Evolutionary conservation across 2,797 vertebrate species (phyloP), one percentile per base, ranked within the genome.

Genomic region (Coracias cyanogaster): DNA sequence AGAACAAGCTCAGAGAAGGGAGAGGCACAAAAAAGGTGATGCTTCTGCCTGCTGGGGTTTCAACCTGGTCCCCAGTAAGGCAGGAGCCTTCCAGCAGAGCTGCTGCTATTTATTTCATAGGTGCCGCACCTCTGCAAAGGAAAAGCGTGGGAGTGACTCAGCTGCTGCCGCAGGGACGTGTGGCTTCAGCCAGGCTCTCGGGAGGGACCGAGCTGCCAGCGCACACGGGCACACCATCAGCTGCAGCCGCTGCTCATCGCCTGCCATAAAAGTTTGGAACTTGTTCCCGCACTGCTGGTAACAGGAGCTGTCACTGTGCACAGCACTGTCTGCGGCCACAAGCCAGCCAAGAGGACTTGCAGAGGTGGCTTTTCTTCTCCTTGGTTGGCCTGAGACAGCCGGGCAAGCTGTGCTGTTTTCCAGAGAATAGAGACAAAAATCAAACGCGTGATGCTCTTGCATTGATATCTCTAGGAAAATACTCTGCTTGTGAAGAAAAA

Each of bases 231-330:
- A 26, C 22, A 9, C 33, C 57, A 24, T 35, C 79, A 67, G 39
- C 82, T 73, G 19, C 43, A 73, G 87, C 35, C 17, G 1, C 69
- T 76, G 51, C 64, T 61, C 29, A 25, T 31, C 3, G 3, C n/a
- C 61, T 80, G 71, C 76, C 3, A 2, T 28, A 28, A 29, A 65
- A 66, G 12, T 46, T 35, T 71, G 74, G 33, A 52, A 52, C 65
- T 1, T 3, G 10, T 58, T 94, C 33, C 61, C 2, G 1, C 12
- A 21, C 35, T 65, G 66, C 31, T 71, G 52, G 31, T 58, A 80
- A 67, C 10, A 55, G 60, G 16, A 61, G n/a, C 26, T 0, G 1
- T 61, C 2, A 0, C 66, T 3, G 2, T 25, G 14, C 4, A 2
- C 26, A 61, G 52, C 20, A n/a, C 13, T 1, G 1, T 14, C 78